Conservation (phyloP, 2,888 invertebrate species). For the Troides helena region DNA sequence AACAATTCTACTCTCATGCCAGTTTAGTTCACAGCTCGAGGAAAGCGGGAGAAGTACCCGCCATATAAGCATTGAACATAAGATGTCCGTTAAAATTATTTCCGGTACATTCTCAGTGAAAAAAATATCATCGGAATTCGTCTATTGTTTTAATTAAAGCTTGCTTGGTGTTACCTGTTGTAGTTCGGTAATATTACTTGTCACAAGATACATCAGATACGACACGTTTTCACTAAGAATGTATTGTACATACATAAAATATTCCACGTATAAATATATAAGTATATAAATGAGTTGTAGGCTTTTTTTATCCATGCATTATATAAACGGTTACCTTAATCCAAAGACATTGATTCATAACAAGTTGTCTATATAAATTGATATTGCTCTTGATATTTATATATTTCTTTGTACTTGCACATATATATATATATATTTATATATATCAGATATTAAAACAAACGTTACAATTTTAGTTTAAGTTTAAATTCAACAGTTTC, state of each 20-base stretch:
- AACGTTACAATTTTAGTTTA: slow-evolving; percentile 30
- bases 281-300: slow-evolving; percentile 16
- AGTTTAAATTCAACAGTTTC: slow-evolving; percentile 19
- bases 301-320: not conserved
- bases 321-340: slow-evolving; percentile 7
- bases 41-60: slow-evolving; percentile 7
- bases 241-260: slow-evolving; percentile 15
- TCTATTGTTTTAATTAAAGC: slow-evolving; percentile 24
- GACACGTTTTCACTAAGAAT: slow-evolving; percentile 16
- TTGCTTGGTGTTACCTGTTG: slow-evolving; percentile 12
- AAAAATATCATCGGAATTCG: slow-evolving; percentile 3
- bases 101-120: slow-evolving; percentile 14
- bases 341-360: slow-evolving; percentile 16
- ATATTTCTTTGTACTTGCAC: slow-evolving; percentile 23
- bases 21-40: not conserved
- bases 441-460: slow-evolving; percentile 19
- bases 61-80: slow-evolving; percentile 2
- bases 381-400: slow-evolving; percentile 26
- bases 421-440: not conserved
- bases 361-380: slow-evolving; percentile 18
- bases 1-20: slow-evolving; percentile 6
- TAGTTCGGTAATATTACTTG: not conserved
- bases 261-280: slow-evolving; percentile 5
- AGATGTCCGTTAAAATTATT: not conserved
- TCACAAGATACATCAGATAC: not conserved